Base-by-base conservation (phyloP, 2,797 vertebrate species). In the Lacerta bilineata region DNA sequence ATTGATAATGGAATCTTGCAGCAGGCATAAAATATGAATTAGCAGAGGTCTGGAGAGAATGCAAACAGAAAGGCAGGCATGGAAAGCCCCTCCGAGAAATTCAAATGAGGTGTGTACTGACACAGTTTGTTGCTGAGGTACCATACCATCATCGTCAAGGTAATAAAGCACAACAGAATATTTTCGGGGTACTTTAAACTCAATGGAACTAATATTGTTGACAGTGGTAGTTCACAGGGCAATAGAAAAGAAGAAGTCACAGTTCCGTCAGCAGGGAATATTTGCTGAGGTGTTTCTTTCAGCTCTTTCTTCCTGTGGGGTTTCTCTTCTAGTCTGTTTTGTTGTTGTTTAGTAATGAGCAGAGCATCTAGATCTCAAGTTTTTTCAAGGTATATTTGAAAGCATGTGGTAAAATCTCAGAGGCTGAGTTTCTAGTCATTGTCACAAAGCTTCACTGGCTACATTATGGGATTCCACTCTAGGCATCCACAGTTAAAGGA, bases 301-400 rank as follows among this genome's bases (percentile, higher is more conserved):
- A 89, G 84, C 80, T 88, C 59, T 77, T 93, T 75, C 86, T 92
- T 91, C 13, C 36, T 72, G 71, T 75, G 36, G 50, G 23, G 8
- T 69, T 27, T 69, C 8, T 29, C 29, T 10, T 29, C 29, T 71
- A n/a, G n/a, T 71, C n/a, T 71, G 69, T 50, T 9, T 50, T 50
- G 50, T 50, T 8, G 2, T 78, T 41, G 20, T 74, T 74, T 74
- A 74, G 33, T 36, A 74, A 18, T 39, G 69, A 61, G 59, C 59
- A 61, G 50, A 61, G 59, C 23, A 18, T 61, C 59, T 61, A 61
- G 59, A 7, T 61, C 59, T 23, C 59, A 23, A 18, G 59, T 18
- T 23, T 61, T 61, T 61, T 61, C 17, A 61, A 61, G 59, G 17
- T 18, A 61, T 5, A 18, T 61, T 61, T 61, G 59, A 61, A 61